Percentiles rank a stretch among this genome's conserved stretches.
phyloP scores from a whole-genome alignment of 2,888 invertebrate genomes.

The Parochlus steinenii region DNA sequence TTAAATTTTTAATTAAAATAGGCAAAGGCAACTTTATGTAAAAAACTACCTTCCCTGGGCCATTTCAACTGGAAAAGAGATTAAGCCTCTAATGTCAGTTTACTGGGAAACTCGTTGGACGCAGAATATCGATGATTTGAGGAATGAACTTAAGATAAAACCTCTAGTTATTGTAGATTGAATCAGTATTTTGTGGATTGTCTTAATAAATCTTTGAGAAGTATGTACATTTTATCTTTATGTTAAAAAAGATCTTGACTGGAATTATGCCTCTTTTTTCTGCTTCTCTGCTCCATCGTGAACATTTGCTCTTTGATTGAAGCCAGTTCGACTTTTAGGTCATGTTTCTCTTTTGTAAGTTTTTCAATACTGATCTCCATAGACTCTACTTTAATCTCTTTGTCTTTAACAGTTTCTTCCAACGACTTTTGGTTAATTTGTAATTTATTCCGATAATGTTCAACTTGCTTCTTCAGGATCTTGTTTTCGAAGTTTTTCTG shows the following conservation, averaged over 20 bases:
- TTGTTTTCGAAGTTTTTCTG: slow-evolving; percentile 21
- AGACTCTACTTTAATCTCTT: slow-evolving; percentile 7
- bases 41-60: slow-evolving; percentile 76
- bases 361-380: too few relatives aligned
- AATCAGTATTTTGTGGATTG: neutral
- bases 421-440: slow-evolving; percentile 7
- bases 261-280: too few relatives aligned
- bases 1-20: slow-evolving; percentile 25
- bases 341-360: too few relatives aligned
- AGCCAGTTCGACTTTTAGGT: too few relatives aligned
- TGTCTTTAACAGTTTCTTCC: slow-evolving; percentile 3
- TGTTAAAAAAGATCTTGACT: too few relatives aligned
- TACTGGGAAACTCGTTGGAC: slow-evolving; percentile 93
- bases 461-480: slow-evolving; percentile 6
- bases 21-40: slow-evolving; percentile 60
- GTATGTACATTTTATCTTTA: too few relatives aligned
- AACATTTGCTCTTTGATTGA: too few relatives aligned
- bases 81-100: slow-evolving; percentile 67
- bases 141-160: slow-evolving; percentile 62
- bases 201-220: too few relatives aligned
- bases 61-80: slow-evolving; percentile 52
- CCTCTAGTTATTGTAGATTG: slow-evolving; percentile 28
- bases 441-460: too few relatives aligned
- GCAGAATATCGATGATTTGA: slow-evolving; percentile 61
- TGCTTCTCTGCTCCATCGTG: too few relatives aligned